Base-by-base conservation (phyloP, 2,888 invertebrate genomes). In the Phyto melanocephala region DNA sequence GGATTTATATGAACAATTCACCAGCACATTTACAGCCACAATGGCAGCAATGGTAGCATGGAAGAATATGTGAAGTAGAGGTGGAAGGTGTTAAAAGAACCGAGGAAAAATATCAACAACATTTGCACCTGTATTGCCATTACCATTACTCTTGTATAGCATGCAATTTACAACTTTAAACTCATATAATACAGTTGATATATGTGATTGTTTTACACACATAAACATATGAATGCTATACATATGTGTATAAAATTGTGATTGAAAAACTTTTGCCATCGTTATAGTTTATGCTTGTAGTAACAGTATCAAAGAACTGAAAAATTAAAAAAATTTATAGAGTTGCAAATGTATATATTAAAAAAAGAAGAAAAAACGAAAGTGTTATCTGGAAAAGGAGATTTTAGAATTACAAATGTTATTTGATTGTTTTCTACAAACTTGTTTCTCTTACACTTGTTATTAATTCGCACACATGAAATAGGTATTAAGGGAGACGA, bases 121-220 rank as follows among this genome's bases (percentile, higher is more conserved):
- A 52, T 79, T 67, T 79, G 67, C 65, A 78, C 81, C 78, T 82
- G 75, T 71, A 71, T 76, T 75, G 79, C 75, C 79, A 79, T 52
- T 78, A 40, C 81, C 78, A 79, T 82, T 82, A 79, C 63, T 82
- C 79, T 82, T 79, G 71, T 79, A 82, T 82, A 71, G 75, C 82
- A 79, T 79, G 79, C 76, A 82, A 76, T 82, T 82, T 82, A 82
- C 82, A 82, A 82, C 75, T 82, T 79, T 54, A 79, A 79, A 79
- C 82, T 82, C 82, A 75, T 82, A 82, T 82, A 82, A 82, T 82
- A 75, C 82, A 82, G 79, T 74, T 79, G 79, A 79, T 79, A 74
- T 80, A 80, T 80, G 60, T 54, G 72, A 80, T 80, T 80, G 79
- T 74, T 80, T 74, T 28, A 47, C 37, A 40, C 35, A 35, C 45